A percentile compares a stretch with the other conserved stretches of the same genome.
phyloP scores from a whole-genome alignment of 1,140 invertebrate species.

The Andricus grossulariae region DNA sequence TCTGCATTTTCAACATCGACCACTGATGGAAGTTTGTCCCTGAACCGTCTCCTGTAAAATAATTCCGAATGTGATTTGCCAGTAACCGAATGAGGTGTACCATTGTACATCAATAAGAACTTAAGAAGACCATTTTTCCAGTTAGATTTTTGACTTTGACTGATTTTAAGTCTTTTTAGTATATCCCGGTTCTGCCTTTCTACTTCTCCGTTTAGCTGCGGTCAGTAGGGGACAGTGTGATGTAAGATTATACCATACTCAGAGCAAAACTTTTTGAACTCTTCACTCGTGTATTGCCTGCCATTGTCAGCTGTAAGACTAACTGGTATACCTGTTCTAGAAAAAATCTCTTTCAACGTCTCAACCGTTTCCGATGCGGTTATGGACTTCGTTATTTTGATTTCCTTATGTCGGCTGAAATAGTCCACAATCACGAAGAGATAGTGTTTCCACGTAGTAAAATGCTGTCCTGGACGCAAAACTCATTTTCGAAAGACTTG shows the following conservation, averaged over 20 bases:
- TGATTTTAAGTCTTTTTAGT: slow-evolving; percentile 54
- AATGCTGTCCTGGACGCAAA: slow-evolving; percentile 40
- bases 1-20: neutral
- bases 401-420: slow-evolving; percentile 48
- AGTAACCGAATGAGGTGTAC: slow-evolving; percentile 42
- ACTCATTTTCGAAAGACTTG: slow-evolving; percentile 43
- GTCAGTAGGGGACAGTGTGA: slow-evolving; percentile 54
- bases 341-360: slow-evolving; percentile 35
- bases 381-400: slow-evolving; percentile 48
- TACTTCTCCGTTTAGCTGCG: slow-evolving; percentile 53
- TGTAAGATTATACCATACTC: slow-evolving; percentile 24
- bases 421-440: slow-evolving; percentile 53
- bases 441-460: slow-evolving; percentile 43
- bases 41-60: slow-evolving; percentile 39
- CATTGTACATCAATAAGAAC: slow-evolving; percentile 26
- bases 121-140: slow-evolving; percentile 50
- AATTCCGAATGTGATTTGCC: slow-evolving; percentile 40
- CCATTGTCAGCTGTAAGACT: no score
- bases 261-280: slow-evolving; percentile 39
- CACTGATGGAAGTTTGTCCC: slow-evolving; percentile 37
- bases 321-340: slow-evolving; percentile 35
- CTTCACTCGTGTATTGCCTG: no score
- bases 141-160: slow-evolving; percentile 44
- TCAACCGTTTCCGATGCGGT: slow-evolving; percentile 42
- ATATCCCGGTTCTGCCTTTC: slow-evolving; percentile 54